Conservation (phyloP, 2,113 vertebrate species). For the Poeciliopsis retropinna region DNA sequence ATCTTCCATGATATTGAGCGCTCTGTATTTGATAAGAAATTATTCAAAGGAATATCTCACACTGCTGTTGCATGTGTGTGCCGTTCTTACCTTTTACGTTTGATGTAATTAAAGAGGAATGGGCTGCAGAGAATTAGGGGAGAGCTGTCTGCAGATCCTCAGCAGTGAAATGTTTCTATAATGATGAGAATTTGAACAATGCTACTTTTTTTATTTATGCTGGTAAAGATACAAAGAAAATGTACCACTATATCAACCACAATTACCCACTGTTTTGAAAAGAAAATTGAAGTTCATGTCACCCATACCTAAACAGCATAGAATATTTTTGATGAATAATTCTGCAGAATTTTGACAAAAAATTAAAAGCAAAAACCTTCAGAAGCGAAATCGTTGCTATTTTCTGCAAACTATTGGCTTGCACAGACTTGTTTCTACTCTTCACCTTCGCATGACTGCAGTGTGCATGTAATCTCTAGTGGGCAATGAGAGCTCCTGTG, state of each 20-base stretch:
- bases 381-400: background rate
- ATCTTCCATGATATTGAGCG: conserved; percentile 66
- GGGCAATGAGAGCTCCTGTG: conserved; percentile 59
- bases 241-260: background rate
- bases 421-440: conserved; percentile 9
- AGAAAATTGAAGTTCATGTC: background rate
- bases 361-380: conserved; percentile 3
- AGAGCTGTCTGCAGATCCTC: background rate
- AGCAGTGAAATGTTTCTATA: conserved; percentile 9
- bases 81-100: conserved; percentile 40
- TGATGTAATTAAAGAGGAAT: conserved; percentile 53
- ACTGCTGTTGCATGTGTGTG: conserved; percentile 32
- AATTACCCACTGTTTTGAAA: background rate
- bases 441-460: conserved; percentile 46
- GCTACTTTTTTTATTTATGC: background rate
- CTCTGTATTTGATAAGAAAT: conserved; percentile 65
- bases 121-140: conserved; percentile 5
- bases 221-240: background rate
- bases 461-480: conserved; percentile 55
- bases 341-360: background rate
- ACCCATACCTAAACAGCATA: background rate
- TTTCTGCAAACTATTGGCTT: conserved; percentile 12
- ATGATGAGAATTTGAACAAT: conserved; percentile 2
- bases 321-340: background rate
- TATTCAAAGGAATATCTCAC: conserved; percentile 61